Evolutionary conservation across 1,140 invertebrate genomes (phyloP).

Genomic region (Penaeus indicus): DNA sequence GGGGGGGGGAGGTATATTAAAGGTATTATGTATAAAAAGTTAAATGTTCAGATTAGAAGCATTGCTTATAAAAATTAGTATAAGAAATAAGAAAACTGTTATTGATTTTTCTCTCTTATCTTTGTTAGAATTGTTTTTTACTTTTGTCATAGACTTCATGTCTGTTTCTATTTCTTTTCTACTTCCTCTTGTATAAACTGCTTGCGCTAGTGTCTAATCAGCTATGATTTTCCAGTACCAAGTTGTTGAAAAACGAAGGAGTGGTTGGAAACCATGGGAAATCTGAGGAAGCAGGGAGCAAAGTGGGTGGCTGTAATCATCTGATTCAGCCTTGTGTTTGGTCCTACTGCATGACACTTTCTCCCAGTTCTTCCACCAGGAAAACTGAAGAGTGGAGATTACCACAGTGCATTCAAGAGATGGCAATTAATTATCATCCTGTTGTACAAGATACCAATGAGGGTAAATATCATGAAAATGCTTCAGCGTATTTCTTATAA

Average conservation of each 20-base stretch:
- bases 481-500: neutral
- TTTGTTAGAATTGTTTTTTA: too few species aligned
- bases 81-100: too few species aligned
- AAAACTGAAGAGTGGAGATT: conserved; percentile 96
- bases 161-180: too few species aligned
- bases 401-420: conserved; percentile 86
- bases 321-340: conserved; percentile 74
- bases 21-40: neutral
- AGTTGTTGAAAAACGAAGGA: conserved; percentile 85
- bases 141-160: too few species aligned
- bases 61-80: too few species aligned
- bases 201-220: too few species aligned
- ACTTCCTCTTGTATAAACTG: neutral
- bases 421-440: conserved; percentile 88
- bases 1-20: too few species aligned
- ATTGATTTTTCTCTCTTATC: too few species aligned
- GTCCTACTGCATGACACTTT: conserved; percentile 92
- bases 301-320: conserved; percentile 75
- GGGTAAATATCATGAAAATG: conserved; percentile 74
- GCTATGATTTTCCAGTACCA: conserved; percentile 76
- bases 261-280: conserved; percentile 68
- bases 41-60: too few species aligned
- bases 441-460: conserved; percentile 85
- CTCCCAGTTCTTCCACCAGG: conserved; percentile 94
- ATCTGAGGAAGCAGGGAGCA: conserved; percentile 71